phyloP scores from a whole-genome alignment of 2,888 invertebrate species.

The Agonopterix subpropinquella region DNA sequence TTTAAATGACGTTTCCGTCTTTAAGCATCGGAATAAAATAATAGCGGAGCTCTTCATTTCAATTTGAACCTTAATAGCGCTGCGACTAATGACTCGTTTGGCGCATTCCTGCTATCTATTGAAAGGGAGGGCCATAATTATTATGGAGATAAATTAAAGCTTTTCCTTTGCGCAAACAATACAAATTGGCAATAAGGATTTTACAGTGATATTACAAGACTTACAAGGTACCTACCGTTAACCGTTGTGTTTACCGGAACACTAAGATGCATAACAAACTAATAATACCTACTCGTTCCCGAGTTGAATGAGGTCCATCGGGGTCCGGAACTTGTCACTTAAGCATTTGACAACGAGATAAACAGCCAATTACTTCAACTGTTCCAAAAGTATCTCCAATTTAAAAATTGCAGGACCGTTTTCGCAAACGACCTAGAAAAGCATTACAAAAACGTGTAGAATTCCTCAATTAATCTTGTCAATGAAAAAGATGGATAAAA shows the following conservation, averaged over 20 bases:
- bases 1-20: slow-evolving; percentile 42
- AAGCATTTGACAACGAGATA: not conserved
- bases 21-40: slow-evolving; percentile 43
- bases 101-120: slow-evolving; percentile 20
- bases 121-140: slow-evolving; percentile 34
- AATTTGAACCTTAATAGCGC: slow-evolving; percentile 37
- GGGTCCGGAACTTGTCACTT: not conserved
- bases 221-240: no score
- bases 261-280: no score
- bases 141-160: slow-evolving; percentile 42
- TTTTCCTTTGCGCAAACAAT: slow-evolving; percentile 28
- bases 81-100: slow-evolving; percentile 35
- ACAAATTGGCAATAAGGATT: slow-evolving; percentile 33
- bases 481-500: no score
- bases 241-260: no score
- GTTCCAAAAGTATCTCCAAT: no score
- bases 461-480: no score
- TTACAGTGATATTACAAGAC: slow-evolving; percentile 1
- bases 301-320: not conserved
- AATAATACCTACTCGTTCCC: no score
- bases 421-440: no score
- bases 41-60: slow-evolving; percentile 26
- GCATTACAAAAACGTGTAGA: no score
- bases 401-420: no score
- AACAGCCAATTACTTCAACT: no score